Evolutionary conservation across 2,888 invertebrate species (phyloP).

Genomic region (Antitype chi): DNA sequence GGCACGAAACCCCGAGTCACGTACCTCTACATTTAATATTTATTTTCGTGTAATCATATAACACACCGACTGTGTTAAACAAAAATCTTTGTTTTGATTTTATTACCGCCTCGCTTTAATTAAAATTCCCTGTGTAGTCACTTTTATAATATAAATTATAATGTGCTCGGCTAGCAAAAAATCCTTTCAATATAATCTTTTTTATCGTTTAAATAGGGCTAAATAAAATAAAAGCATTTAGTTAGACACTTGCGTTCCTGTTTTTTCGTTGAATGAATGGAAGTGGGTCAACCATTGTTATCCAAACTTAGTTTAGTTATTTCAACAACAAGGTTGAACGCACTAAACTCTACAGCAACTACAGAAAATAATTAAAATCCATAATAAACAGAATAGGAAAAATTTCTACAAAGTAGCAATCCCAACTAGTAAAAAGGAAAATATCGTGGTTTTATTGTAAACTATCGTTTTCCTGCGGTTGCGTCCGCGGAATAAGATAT

Average conservation of each 20-base stretch:
- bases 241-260: slow-evolving; percentile 36
- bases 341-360: too few species aligned
- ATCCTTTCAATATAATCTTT: slow-evolving; percentile 30
- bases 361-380: neutral
- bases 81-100: slow-evolving; percentile 76
- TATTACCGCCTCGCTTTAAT: slow-evolving; percentile 75
- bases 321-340: slow-evolving; percentile 33
- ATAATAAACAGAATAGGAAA: slow-evolving; percentile 13
- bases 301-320: slow-evolving; percentile 63
- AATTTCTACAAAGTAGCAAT: slow-evolving; percentile 25
- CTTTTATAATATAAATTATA: slow-evolving; percentile 68
- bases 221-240: slow-evolving; percentile 42
- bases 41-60: slow-evolving; percentile 45
- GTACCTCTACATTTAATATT: slow-evolving; percentile 23
- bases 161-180: slow-evolving; percentile 30
- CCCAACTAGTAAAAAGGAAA: slow-evolving; percentile 32
- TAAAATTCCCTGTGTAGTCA: slow-evolving; percentile 75
- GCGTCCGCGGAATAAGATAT: slow-evolving; percentile 52
- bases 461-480: slow-evolving; percentile 40
- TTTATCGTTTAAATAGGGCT: slow-evolving; percentile 34
- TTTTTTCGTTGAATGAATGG: slow-evolving; percentile 56
- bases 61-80: slow-evolving; percentile 66
- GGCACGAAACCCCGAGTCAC: slow-evolving; percentile 20
- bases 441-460: slow-evolving; percentile 48
- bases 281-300: slow-evolving; percentile 67